phyloP scores from a whole-genome alignment of 2,113 vertebrate species.

The Delphinus delphis region DNA sequence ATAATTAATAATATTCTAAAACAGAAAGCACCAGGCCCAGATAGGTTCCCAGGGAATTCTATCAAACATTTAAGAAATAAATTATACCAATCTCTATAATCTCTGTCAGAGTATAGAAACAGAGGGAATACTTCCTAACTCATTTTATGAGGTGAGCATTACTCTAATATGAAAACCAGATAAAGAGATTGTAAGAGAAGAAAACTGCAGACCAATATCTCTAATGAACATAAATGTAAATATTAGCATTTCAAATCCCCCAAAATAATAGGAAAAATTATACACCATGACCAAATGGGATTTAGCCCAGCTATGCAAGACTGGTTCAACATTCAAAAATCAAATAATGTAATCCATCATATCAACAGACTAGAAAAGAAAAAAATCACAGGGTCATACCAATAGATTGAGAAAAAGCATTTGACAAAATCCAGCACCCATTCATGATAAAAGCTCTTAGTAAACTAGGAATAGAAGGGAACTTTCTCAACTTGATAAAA shows the following conservation, averaged over 20 bases:
- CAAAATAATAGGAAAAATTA: not conserved
- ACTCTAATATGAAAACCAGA: not conserved
- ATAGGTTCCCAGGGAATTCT: not conserved
- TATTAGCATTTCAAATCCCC: not conserved
- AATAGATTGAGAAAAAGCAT: not conserved
- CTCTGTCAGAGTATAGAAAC: not conserved
- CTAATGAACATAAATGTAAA: not conserved
- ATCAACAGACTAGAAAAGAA: not conserved
- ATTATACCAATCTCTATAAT: not conserved
- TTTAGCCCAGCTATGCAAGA: not conserved
- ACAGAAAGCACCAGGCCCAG: not conserved
- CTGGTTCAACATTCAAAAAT: not conserved
- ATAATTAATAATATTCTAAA: not conserved
- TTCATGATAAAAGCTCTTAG: not conserved
- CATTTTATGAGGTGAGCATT: not conserved
- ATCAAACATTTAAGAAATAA: not conserved
- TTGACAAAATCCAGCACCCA: not conserved
- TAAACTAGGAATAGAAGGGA: not conserved
- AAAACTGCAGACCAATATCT: not conserved
- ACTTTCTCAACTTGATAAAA: not conserved
- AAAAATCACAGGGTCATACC: not conserved
- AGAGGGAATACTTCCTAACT: not conserved
- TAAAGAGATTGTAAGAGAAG: not conserved
- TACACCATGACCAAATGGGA: not conserved
- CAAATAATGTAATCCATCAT: not conserved